Evolutionary conservation across 2,113 vertebrate species (phyloP).

Genomic region (Platichthys stellatus): DNA sequence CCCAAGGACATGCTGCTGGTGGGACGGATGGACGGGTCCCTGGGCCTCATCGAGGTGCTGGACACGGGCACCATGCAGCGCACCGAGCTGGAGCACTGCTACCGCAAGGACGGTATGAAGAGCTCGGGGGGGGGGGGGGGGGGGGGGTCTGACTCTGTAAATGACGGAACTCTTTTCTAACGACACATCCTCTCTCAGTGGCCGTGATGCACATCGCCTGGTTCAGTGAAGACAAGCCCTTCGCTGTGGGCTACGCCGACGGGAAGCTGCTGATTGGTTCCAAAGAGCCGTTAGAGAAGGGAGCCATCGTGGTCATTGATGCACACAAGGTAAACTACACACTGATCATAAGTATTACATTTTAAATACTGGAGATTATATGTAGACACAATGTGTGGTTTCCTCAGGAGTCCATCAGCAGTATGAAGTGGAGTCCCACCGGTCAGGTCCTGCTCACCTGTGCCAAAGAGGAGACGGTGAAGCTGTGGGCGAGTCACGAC

Average conservation of each 20-base stretch:
- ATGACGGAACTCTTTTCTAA: background rate
- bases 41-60: slow-evolving; percentile 92
- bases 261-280: slow-evolving; percentile 93
- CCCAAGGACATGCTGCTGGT: slow-evolving; percentile 90
- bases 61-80: slow-evolving; percentile 89
- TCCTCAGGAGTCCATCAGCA: slow-evolving; percentile 88
- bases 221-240: slow-evolving; percentile 94
- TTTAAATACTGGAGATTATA: too few species aligned
- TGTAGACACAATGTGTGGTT: background rate
- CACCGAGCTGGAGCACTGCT: slow-evolving; percentile 94
- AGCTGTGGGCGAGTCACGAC: slow-evolving; percentile 86
- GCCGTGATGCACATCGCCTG: slow-evolving; percentile 94
- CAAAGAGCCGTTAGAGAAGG: slow-evolving; percentile 91
- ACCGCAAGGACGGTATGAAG: slow-evolving; percentile 91
- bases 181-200: slow-evolving; percentile 76
- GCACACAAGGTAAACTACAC: slow-evolving; percentile 89
- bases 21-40: slow-evolving; percentile 94
- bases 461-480: slow-evolving; percentile 95
- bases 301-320: slow-evolving; percentile 90
- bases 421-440: slow-evolving; percentile 92
- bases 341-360: too few species aligned
- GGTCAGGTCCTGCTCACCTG: slow-evolving; percentile 92
- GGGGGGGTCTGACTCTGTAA: background rate
- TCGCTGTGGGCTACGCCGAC: slow-evolving; percentile 95
- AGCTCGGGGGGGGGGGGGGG: too few species aligned